phyloP scores from a whole-genome alignment of 1,140 invertebrate genomes.

The Apis laboriosa region DNA sequence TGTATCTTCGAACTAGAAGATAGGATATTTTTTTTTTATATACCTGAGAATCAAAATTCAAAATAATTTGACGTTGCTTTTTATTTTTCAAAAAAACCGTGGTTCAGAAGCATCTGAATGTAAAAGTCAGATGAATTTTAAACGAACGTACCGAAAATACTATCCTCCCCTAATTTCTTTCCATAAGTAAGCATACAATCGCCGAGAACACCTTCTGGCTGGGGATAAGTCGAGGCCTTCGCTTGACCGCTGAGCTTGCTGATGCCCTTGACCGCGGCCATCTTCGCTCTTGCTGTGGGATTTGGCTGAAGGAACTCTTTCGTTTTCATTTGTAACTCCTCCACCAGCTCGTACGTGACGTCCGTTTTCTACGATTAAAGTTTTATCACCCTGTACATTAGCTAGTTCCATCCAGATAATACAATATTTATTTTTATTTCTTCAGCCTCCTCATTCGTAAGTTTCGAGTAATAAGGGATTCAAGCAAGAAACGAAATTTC shows the following conservation, averaged over 20 bases:
- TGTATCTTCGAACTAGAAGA: no score
- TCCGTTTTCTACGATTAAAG: constrained; percentile 92
- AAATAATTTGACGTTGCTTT: no score
- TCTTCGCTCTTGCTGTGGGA: constrained; percentile 96
- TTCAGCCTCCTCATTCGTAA: background rate
- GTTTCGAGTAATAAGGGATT: background rate
- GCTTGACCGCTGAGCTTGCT: constrained; percentile 93
- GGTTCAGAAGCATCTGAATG: background rate
- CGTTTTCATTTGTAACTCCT: constrained; percentile 97
- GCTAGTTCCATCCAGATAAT: no score
- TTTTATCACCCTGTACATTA: background rate
- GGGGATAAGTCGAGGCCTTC: constrained; percentile 96
- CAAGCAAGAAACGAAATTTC: background rate
- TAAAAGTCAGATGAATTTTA: background rate
- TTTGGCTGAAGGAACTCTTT: constrained; percentile 99
- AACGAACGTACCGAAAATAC: constrained; percentile 88
- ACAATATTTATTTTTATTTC: background rate
- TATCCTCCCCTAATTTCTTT: constrained; percentile 97
- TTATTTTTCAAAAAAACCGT: no score
- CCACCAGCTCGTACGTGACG: constrained; percentile 96
- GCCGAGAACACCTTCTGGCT: constrained; percentile 98
- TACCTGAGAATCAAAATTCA: no score
- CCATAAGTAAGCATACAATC: constrained; percentile 98
- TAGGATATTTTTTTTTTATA: no score
- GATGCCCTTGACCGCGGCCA: constrained; percentile 96